Evolutionary conservation across 2,888 invertebrate species (phyloP), one percentile per base, ranked within the genome.

Genomic region (Pemphredon lugubris): DNA sequence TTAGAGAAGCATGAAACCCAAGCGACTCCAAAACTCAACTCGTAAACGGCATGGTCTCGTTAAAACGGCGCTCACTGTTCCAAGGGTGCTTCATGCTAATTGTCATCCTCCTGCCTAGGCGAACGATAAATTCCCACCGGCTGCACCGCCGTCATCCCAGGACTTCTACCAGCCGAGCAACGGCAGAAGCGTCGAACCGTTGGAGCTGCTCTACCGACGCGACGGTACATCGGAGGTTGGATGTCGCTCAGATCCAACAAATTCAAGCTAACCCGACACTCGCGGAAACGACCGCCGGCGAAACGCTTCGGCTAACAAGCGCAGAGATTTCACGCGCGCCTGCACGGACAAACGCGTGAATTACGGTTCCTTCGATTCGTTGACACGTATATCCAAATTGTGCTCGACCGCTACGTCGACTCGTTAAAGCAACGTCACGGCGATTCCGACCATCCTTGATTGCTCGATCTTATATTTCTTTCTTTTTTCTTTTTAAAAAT

Each of bases 281-380:
- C 70, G 70, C 51, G 80, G 64, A 65, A 68, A 70, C 70, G 73
- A 61, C 70, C 59, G 70, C 59, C 66, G 75, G 65, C 63, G 42
- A 50, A 55, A 64, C 66, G 60, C 45, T 45, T 57, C 71, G 61
- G 37, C 65, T 80, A 79, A 79, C 78, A 80, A 77, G 78, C n/a
- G n/a, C 78, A 16, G 74, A 78, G 70, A 77, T 70, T 77, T 70
- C 70, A 76, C 70, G 70, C 70, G 79, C 69, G 69, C 34, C 32
- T 70, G 55, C 61, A 45, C 75, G 58, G 45, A 48, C 53, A 69
- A 59, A 70, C 61, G 39, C 16, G 60, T 9, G 55, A 60, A 69
- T 60, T n/a, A 26, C 7, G 13, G 48, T 53, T 54, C 48, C 54
- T 55, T 13, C 50, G 44, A 30, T 26, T 5, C 26, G 7, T 26